Evolutionary conservation across 2,888 invertebrate species (phyloP).

Genomic region (Amiota mariae): DNA sequence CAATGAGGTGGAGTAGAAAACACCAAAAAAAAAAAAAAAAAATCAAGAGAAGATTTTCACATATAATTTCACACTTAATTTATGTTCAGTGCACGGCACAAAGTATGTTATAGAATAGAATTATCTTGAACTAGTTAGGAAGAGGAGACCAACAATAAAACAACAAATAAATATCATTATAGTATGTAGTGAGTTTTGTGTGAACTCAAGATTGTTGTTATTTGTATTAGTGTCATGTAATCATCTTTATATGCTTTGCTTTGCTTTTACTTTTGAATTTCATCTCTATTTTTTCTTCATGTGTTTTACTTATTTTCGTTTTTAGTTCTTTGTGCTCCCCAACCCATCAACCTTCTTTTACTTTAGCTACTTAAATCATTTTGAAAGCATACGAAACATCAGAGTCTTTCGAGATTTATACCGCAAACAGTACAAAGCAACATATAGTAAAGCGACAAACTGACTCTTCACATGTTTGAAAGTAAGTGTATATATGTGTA

Average conservation of each 20-base stretch:
- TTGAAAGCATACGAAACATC: not conserved
- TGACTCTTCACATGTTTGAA: too few species aligned
- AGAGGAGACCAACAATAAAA: not conserved
- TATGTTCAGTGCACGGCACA: not conserved
- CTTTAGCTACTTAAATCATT: conserved; percentile 25
- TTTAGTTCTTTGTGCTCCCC: not conserved
- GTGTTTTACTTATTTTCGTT: not conserved
- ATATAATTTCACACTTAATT: conserved; percentile 24
- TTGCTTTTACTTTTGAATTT: not conserved
- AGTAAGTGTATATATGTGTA: too few species aligned
- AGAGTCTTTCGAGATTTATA: conserved; percentile 4
- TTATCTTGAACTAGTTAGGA: not conserved
- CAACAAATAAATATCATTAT: too few species aligned
- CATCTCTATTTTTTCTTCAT: not conserved
- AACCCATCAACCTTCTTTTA: not conserved
- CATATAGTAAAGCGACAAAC: not conserved
- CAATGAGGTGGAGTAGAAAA: too few species aligned
- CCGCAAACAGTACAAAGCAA: not conserved
- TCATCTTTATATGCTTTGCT: not conserved
- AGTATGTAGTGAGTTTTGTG: too few species aligned
- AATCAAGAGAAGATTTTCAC: not conserved
- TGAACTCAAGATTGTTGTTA: not conserved
- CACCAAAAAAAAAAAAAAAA: not conserved
- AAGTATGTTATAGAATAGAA: too few species aligned
- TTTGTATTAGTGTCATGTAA: conserved; percentile 13